phyloP scores from a whole-genome alignment of 2,113 vertebrate genomes.

The Asarcornis scutulata region DNA sequence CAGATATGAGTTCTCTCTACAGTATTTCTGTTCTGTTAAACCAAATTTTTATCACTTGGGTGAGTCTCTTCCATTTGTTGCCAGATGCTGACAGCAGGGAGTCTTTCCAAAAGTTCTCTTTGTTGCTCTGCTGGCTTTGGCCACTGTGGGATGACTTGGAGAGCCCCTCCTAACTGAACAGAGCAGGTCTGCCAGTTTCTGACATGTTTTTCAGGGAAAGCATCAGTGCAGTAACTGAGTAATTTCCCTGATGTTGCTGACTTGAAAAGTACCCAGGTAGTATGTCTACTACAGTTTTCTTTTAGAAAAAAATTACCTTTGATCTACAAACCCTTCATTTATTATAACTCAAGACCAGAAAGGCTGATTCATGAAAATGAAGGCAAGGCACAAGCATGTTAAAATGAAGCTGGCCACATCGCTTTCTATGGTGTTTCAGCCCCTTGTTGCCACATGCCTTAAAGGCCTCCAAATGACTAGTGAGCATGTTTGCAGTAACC shows the following conservation, averaged over 20 bases:
- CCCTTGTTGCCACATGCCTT: not conserved
- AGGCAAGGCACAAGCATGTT: not conserved
- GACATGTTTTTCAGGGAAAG: not conserved
- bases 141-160: not conserved
- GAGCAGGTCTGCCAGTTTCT: not conserved
- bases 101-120: not conserved
- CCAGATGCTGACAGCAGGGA: not conserved
- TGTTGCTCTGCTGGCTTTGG: not conserved
- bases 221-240: not conserved
- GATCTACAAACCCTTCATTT: not conserved
- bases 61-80: not conserved
- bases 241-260: not conserved
- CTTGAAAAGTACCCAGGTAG: not conserved
- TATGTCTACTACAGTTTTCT: not conserved
- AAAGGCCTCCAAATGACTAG: not conserved
- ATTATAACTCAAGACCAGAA: not conserved
- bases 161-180: not conserved
- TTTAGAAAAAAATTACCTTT: slow-evolving; percentile 31
- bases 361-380: not conserved
- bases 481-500: not conserved
- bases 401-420: not conserved
- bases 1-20: not conserved
- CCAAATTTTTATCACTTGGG: not conserved
- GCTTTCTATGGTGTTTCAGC: not conserved
- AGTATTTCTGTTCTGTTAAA: not conserved